Conservation (phyloP, 1,140 invertebrate species). For the Elymnias hypermnestra region DNA sequence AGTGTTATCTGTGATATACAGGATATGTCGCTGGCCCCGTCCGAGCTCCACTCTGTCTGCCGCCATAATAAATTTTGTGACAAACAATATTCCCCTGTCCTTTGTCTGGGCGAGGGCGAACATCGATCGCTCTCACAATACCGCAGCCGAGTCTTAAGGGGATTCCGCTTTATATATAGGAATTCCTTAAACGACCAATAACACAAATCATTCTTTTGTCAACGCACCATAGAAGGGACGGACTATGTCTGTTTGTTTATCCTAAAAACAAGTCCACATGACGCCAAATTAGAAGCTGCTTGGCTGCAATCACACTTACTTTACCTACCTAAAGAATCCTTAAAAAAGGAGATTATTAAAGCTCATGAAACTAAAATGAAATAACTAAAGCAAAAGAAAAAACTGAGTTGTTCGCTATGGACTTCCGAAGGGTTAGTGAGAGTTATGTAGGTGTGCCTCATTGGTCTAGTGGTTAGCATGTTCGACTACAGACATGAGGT, state of each 20-base stretch:
- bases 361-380: no score
- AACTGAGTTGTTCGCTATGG: no score
- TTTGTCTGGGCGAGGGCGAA: conserved; percentile 49
- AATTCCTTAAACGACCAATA: not conserved
- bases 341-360: no score
- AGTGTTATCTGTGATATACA: conserved; percentile 38
- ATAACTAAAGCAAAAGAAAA: no score
- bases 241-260: not conserved
- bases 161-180: conserved; percentile 6
- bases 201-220: conserved; percentile 8
- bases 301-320: no score
- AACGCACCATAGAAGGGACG: not conserved
- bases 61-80: conserved; percentile 69
- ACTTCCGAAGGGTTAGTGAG: no score
- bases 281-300: no score
- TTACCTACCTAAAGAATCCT: no score
- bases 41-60: conserved; percentile 32
- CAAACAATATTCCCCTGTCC: conserved; percentile 66
- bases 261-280: no score
- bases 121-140: conserved; percentile 46
- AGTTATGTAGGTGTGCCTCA: no score
- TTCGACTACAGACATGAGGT: no score
- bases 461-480: no score
- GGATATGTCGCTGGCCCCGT: conserved; percentile 32
- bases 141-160: conserved; percentile 15